Percentiles rank a stretch among this genome's conserved stretches.
phyloP scores from a whole-genome alignment of 1,140 invertebrate genomes.

The Drosophila yakuba region DNA sequence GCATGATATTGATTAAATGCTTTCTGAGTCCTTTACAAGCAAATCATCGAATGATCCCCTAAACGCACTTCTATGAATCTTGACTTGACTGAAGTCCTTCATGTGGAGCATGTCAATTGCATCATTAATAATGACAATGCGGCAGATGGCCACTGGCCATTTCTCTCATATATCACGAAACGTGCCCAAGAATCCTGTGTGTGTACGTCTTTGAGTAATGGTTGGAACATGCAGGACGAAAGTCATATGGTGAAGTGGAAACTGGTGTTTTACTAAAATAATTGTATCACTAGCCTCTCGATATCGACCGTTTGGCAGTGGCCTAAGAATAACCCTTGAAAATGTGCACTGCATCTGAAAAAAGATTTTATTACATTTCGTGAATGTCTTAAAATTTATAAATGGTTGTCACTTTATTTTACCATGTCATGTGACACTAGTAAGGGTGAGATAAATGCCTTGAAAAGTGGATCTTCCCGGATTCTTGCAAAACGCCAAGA shows the following conservation, averaged over 20 bases:
- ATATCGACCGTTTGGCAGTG: neutral
- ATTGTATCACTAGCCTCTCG: neutral
- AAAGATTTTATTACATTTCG: neutral
- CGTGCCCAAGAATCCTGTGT: slow-evolving; percentile 14
- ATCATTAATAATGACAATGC: slow-evolving; percentile 16
- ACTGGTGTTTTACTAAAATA: neutral
- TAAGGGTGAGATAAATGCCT: neutral
- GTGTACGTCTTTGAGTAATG: slow-evolving; percentile 20
- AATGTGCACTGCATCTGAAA: neutral
- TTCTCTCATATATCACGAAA: slow-evolving; percentile 28
- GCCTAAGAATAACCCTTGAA: neutral
- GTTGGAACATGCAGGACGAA: slow-evolving; percentile 2
- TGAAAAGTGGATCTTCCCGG: neutral
- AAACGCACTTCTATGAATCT: neutral
- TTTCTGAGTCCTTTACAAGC: neutral
- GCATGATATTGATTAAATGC: neutral
- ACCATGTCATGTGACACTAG: too few species aligned
- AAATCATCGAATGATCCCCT: neutral
- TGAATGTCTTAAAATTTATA: neutral
- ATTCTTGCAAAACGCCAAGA: slow-evolving; percentile 13
- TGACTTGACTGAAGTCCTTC: neutral
- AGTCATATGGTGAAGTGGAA: slow-evolving; percentile 5
- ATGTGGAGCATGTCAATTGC: slow-evolving; percentile 8
- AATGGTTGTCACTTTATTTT: too few species aligned
- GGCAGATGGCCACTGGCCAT: slow-evolving; percentile 7